Percentiles rank a stretch among this genome's conserved stretches.
Evolutionary conservation across 2,888 invertebrate genomes (phyloP).

Genomic region (Leuctra nigra): DNA sequence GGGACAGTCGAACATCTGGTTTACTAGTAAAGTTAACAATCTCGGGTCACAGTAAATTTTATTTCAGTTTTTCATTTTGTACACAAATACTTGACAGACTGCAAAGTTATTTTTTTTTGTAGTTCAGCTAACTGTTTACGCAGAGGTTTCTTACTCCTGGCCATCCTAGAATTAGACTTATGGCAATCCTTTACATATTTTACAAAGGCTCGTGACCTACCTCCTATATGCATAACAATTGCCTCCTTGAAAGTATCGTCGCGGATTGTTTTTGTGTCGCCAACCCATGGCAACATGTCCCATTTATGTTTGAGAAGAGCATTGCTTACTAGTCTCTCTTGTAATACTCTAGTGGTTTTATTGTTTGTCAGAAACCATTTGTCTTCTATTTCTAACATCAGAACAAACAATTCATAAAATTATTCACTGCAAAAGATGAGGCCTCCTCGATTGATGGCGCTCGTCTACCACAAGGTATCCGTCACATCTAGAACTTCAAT

Average conservation of each 20-base stretch:
- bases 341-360: not conserved
- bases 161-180: not conserved
- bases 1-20: no score
- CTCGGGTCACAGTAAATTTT: no score
- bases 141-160: not conserved
- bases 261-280: not conserved
- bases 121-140: not conserved
- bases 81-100: no score
- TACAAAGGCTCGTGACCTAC: not conserved
- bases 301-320: not conserved
- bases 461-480: not conserved
- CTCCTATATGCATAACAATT: not conserved
- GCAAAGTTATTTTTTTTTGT: no score
- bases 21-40: no score
- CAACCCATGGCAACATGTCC: not conserved
- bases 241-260: not conserved
- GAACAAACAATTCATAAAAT: not conserved
- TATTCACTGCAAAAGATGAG: not conserved
- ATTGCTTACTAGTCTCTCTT: not conserved
- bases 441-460: not conserved
- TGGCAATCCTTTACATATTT: not conserved
- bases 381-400: not conserved
- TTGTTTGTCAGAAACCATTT: not conserved
- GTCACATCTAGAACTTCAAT: no score
- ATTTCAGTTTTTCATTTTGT: no score